Conservation (phyloP, 2,797 vertebrate species). For the Coracias cyanogaster region DNA sequence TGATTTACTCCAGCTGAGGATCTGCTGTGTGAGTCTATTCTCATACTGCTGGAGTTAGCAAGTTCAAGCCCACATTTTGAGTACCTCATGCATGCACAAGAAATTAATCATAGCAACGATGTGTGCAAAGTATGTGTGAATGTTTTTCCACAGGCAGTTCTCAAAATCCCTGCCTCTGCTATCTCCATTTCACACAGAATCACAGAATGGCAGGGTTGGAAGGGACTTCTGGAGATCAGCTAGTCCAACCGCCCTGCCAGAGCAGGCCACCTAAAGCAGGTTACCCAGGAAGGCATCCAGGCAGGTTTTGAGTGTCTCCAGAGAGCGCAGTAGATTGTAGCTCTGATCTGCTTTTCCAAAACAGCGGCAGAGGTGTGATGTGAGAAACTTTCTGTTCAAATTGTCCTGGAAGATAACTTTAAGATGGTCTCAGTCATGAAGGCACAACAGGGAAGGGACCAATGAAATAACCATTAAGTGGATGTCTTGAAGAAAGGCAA, state of each 20-base stretch:
- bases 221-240: too few species aligned
- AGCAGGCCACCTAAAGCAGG: too few species aligned
- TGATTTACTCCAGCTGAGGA: slow-evolving; percentile 55
- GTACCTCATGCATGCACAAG: slow-evolving; percentile 7
- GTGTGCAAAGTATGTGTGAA: slow-evolving; percentile 53
- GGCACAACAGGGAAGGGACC: neutral
- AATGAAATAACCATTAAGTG: neutral
- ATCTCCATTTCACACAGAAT: neutral
- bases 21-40: neutral
- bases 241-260: too few species aligned
- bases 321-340: neutral
- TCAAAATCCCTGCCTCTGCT: neutral
- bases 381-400: neutral
- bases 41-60: slow-evolving; percentile 6
- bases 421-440: neutral
- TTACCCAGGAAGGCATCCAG: too few species aligned
- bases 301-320: too few species aligned
- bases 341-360: neutral
- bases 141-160: neutral
- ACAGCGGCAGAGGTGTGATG: neutral
- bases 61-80: slow-evolving; percentile 28
- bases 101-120: slow-evolving; percentile 40
- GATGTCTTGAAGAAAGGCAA: neutral
- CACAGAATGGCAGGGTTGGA: too few species aligned
- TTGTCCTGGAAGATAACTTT: neutral